Percentiles rank a stretch among this genome's conserved stretches.
These are phyloP conservation scores for Lasiommata megera DNA, from an alignment of 2,888 invertebrate genomes.

Conservation along the genomic window DNA sequence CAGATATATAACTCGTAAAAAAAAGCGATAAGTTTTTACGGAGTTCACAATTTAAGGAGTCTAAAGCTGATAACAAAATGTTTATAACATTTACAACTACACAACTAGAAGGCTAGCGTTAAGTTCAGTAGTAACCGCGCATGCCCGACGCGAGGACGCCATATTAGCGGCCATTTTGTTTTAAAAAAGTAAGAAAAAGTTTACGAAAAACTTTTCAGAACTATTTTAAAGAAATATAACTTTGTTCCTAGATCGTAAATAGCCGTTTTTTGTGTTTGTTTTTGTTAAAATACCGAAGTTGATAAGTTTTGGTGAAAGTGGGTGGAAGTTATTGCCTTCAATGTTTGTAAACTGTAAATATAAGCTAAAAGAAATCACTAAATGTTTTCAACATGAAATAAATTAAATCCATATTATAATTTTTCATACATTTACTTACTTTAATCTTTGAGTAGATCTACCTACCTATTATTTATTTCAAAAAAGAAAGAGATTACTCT, in stretches of 20 bases:
- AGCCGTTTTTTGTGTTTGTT: neutral
- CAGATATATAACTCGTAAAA: neutral
- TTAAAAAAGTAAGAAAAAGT: neutral
- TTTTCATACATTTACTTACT: too few species aligned
- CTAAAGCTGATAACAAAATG: constrained; percentile 19
- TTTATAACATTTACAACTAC: constrained; percentile 17
- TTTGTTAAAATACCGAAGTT: neutral
- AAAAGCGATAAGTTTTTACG: constrained; percentile 9
- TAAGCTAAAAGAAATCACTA: too few species aligned
- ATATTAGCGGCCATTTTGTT: constrained; percentile 29
- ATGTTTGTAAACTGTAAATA: too few species aligned
- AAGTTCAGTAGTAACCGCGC: constrained; percentile 31
- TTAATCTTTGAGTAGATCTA: too few species aligned
- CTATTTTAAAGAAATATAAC: neutral
- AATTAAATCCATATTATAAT: too few species aligned
- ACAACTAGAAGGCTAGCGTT: constrained; percentile 9
- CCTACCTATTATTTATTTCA: too few species aligned
- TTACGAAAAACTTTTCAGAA: neutral
- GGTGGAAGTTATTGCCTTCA: neutral
- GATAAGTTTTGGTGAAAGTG: neutral
- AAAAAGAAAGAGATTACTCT: too few species aligned
- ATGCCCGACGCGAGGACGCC: constrained; percentile 27
- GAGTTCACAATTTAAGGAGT: constrained; percentile 14
- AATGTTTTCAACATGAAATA: too few species aligned
- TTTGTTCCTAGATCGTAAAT: neutral